These are phyloP conservation scores for Cairina moschata DNA, from an alignment of 2,113 vertebrate species.

Conservation along the genomic window DNA sequence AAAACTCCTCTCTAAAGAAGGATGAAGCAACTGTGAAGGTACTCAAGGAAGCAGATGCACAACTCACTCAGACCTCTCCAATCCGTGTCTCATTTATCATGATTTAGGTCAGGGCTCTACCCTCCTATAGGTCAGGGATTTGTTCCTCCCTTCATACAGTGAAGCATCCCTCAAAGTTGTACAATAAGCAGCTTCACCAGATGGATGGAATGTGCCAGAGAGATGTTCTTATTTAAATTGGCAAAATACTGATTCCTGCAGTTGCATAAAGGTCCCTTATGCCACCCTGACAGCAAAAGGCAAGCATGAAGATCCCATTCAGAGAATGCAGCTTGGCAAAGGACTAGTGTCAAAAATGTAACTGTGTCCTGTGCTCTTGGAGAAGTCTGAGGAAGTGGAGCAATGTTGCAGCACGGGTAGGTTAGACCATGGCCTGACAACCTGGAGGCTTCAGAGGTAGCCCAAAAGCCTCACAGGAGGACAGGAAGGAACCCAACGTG, in stretches of 20 bases:
- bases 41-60: not conserved
- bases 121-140: not conserved
- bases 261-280: not conserved
- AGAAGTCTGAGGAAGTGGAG: accelerated
- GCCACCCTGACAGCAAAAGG: not conserved
- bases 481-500: accelerated
- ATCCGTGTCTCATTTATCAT: not conserved
- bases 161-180: not conserved
- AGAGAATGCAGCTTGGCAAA: not conserved
- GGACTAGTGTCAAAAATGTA: accelerated
- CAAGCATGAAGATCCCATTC: accelerated
- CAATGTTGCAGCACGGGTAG: not conserved
- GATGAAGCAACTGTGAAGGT: not conserved
- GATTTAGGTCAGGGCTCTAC: not conserved
- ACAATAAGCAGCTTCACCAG: not conserved
- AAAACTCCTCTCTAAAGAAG: not conserved
- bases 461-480: accelerated
- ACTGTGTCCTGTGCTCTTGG: accelerated
- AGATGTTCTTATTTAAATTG: not conserved
- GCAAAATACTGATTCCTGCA: not conserved
- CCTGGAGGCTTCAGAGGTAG: not conserved
- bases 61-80: not conserved
- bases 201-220: not conserved
- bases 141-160: not conserved
- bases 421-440: not conserved